Percentiles rank a stretch among this genome's conserved stretches.
Evolutionary conservation across 2,797 vertebrate genomes (phyloP).

Genomic region (Brotula barbata): DNA sequence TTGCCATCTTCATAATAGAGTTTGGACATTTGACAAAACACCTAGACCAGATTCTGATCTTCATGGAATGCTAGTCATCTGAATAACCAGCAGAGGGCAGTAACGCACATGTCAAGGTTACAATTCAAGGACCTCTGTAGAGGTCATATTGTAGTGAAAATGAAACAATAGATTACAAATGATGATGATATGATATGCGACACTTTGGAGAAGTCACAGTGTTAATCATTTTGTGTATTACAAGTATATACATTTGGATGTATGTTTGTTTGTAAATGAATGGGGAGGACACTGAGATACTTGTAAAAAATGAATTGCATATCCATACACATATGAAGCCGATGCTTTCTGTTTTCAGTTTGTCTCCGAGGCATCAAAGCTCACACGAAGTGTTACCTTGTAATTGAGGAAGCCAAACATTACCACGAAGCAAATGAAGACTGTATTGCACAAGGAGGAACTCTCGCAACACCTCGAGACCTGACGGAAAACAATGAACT

Average conservation of each 20-base stretch:
- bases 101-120: conserved; percentile 7
- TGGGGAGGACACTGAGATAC: not conserved
- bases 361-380: conserved; percentile 94
- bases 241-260: not conserved
- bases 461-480: conserved; percentile 87
- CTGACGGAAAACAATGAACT: conserved; percentile 84
- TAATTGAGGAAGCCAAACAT: conserved; percentile 85
- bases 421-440: conserved; percentile 97
- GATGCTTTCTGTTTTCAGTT: conserved; percentile 81
- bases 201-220: not conserved
- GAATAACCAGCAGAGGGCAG: conserved; percentile 60
- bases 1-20: not conserved
- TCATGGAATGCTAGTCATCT: not conserved
- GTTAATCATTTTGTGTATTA: not conserved
- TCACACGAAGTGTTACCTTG: conserved; percentile 92
- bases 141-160: not conserved
- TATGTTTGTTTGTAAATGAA: not conserved
- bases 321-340: conserved; percentile 6
- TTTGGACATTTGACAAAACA: not conserved
- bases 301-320: not conserved
- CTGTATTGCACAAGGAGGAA: conserved; percentile 95
- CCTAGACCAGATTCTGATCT: not conserved
- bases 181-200: not conserved
- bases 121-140: not conserved
- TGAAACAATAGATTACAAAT: conserved; percentile 5